Evolutionary conservation across 2,113 vertebrate species (phyloP), one percentile per base, ranked within the genome.

Genomic region (Eleginops maclovinus): DNA sequence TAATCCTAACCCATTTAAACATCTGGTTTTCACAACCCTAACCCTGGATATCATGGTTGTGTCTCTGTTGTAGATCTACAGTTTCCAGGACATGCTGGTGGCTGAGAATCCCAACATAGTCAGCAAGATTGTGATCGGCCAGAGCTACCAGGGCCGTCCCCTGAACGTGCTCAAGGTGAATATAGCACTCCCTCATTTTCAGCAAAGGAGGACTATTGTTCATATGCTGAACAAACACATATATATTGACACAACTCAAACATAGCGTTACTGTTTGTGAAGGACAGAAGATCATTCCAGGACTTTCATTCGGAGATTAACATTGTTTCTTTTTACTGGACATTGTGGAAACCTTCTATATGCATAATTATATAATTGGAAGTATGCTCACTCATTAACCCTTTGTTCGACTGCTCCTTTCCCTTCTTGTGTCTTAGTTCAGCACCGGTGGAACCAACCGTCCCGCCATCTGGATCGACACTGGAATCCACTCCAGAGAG

Each of bases 401-500:
- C 1, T 4, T 44, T 44, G 41, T 21, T 24, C 5, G 11, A 41
- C 17, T 11, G 2, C 1, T 28, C 1, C 8, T 55, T 36, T 47
- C 13, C 13, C 26, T 44, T 22, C 63, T 24, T 54, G 7, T 13
- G 13, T 77, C n/a, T 9, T 66, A 97, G 98, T 98, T 99, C 89
- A 98, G 97, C 93, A 97, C 96, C 0, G 96, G 97, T 72, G 95
- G 95, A 31, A 61, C 2, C 0, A 93, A 86, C 1, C 95, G 94
- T 0, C 88, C 94, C 0, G 97, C 95, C 28, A 86, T 97, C 88
- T 98, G 97, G 97, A 79, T 99, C 0, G 97, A 98, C 91, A 96
- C 94, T 0, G 96, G 97, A 8, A 98, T 97, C 88, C 98, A 99
- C 69, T 92, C 97, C 0, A 94, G 97, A 44, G 97, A 98, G 77